A percentile compares a stretch with the other conserved stretches of the same genome.
phyloP scores from a whole-genome alignment of 2,888 invertebrate genomes.

The Hesperia comma region DNA sequence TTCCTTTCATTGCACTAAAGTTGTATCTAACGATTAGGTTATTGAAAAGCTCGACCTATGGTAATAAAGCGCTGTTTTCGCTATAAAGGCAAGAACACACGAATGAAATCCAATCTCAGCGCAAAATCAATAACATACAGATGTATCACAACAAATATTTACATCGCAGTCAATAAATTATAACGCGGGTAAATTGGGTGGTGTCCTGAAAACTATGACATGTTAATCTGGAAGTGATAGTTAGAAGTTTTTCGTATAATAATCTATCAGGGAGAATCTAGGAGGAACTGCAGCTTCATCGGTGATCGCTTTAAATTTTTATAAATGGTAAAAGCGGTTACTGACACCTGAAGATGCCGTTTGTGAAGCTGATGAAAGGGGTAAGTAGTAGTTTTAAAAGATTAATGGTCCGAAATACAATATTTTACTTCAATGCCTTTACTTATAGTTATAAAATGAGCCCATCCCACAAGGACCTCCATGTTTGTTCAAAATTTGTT shows the following conservation, averaged over 20 bases:
- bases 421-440: not conserved
- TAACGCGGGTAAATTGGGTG: constrained; percentile 51
- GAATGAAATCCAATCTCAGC: constrained; percentile 29
- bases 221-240: not conserved
- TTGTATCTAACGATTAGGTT: not conserved
- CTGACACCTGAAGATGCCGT: constrained; percentile 48
- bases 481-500: too few species aligned
- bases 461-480: too few species aligned
- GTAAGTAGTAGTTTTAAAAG: constrained; percentile 42
- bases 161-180: constrained; percentile 52
- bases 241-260: constrained; percentile 44
- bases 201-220: not conserved
- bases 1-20: not conserved
- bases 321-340: constrained; percentile 43
- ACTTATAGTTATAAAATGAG: too few species aligned
- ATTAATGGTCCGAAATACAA: not conserved
- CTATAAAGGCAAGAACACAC: constrained; percentile 2
- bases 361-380: constrained; percentile 46
- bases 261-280: constrained; percentile 51
- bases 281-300: not conserved
- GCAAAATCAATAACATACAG: constrained; percentile 24
- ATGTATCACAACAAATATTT: constrained; percentile 61
- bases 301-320: not conserved
- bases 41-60: not conserved
- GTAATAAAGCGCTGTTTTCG: constrained; percentile 17